A percentile compares a stretch with the other conserved stretches of the same genome.
Evolutionary conservation across 92 coral and sea anemone genomes (phyloP).

Genomic region (Palythoa grandiflora): DNA sequence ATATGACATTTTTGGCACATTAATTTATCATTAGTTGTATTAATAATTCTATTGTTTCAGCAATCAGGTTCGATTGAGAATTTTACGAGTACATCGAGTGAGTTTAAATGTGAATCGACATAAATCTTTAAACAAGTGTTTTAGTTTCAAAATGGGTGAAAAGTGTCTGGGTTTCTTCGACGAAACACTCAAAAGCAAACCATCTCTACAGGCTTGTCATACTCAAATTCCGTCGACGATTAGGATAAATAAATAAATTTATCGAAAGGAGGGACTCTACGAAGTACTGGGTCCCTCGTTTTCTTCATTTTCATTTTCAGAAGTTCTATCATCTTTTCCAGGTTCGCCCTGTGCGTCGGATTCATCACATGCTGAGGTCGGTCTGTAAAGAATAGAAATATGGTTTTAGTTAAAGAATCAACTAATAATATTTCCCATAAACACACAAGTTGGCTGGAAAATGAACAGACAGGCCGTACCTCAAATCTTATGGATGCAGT

Average conservation of each 20-base stretch:
- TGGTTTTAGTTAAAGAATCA: background rate
- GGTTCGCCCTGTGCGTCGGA: conserved; percentile 12
- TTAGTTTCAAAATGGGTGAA: background rate
- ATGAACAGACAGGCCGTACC: background rate
- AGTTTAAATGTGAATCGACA: background rate
- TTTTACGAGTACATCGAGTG: too few species aligned
- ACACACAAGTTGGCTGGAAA: background rate
- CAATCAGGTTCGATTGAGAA: too few species aligned
- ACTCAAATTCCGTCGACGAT: background rate
- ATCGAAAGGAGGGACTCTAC: conserved; percentile 18
- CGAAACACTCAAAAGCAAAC: background rate
- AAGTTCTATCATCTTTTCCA: background rate
- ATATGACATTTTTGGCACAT: too few species aligned
- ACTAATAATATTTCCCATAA: background rate
- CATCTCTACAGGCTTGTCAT: background rate
- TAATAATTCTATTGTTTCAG: too few species aligned
- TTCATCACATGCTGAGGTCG: background rate
- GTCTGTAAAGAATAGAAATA: background rate
- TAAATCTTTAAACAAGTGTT: background rate
- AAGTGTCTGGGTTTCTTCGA: background rate
- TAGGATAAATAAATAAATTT: background rate
- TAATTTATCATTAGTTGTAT: too few species aligned
- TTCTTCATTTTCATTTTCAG: background rate
- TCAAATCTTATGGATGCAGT: too few species aligned
- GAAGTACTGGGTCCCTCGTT: conserved; percentile 24